phyloP scores from a whole-genome alignment of 2,888 invertebrate genomes.

The Hydroisotoma schaefferi region DNA sequence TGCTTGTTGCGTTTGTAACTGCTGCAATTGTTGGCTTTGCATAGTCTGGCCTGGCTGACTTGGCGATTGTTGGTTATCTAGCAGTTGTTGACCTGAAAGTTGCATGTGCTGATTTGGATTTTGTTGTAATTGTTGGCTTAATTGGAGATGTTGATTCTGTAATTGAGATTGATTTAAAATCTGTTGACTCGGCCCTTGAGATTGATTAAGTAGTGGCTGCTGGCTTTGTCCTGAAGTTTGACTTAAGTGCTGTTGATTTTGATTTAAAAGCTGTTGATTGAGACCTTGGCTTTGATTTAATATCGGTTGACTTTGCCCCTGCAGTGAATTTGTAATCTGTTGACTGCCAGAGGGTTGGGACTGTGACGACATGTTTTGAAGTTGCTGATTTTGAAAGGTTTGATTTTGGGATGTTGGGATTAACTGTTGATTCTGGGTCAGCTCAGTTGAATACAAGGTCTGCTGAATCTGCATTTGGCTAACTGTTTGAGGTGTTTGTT shows the following conservation, averaged over 20 bases:
- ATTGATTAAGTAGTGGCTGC: too few species aligned
- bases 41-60: slow-evolving; percentile 11
- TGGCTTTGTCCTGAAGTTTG: background rate
- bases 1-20: slow-evolving; percentile 18
- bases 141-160: background rate
- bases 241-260: background rate
- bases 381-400: slow-evolving; percentile 14
- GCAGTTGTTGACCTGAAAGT: background rate
- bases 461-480: too few species aligned
- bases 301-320: background rate
- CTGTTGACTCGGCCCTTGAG: too few species aligned
- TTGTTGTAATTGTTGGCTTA: background rate
- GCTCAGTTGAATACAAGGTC: slow-evolving; percentile 19
- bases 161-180: background rate
- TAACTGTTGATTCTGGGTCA: slow-evolving; percentile 54
- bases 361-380: slow-evolving; percentile 18
- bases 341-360: slow-evolving; percentile 2
- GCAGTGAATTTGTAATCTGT: background rate
- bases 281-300: background rate
- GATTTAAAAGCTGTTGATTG: background rate
- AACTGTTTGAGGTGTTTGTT: slow-evolving; percentile 22
- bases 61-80: slow-evolving; percentile 13
- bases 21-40: slow-evolving; percentile 26
- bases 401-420: background rate
- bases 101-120: background rate